Base-by-base conservation (phyloP, 2,113 vertebrate species). In the Paramormyrops kingsleyae region DNA sequence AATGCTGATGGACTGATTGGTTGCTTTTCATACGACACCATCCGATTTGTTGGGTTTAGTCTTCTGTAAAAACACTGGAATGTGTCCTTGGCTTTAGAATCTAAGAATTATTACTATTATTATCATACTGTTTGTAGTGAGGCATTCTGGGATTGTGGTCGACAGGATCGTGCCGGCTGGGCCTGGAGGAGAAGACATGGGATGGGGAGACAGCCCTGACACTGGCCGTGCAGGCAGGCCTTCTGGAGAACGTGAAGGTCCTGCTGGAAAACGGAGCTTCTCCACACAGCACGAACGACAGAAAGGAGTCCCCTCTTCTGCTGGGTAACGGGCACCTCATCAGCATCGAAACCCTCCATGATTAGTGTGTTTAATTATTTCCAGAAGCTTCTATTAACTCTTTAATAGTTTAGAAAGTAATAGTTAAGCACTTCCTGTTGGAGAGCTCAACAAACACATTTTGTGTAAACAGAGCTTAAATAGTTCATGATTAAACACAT, bases 151-250 rank as follows among this genome's bases (percentile, higher is more conserved):
- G 66, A 74, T 31, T 74, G 59, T 4, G 10, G 24, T 47, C 83
- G 49, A 21, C 83, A 84, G 39, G 42, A 24, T 84, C 17, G 91
- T 97, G 91, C 94, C 94, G 91, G 93, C 96, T 97, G 90, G 95
- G 94, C 9, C 96, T 96, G 94, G 96, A 97, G 91, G 96, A 97
- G 92, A 96, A 95, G 93, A 97, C 96, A 0, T 90, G 88, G 24
- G 95, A 94, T 39, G 96, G 96, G 90, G 97, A 98, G 94, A 97
- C 95, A 46, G 91, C 96, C 0, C 94, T 98, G 91, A 97, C 96
- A 5, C 94, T 97, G 92, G 96, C 97, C 35, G 92, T 95, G 15
- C 96, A 95, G 93, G 93, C 95, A 19, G 53, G 19, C 53, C 53
- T 56, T 56, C 53, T 62, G 24, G 56, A 62, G 24, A 62, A 62